These are phyloP conservation scores for Vicugna pacos DNA, from an alignment of 2,113 vertebrate species.

Conservation along the genomic window DNA sequence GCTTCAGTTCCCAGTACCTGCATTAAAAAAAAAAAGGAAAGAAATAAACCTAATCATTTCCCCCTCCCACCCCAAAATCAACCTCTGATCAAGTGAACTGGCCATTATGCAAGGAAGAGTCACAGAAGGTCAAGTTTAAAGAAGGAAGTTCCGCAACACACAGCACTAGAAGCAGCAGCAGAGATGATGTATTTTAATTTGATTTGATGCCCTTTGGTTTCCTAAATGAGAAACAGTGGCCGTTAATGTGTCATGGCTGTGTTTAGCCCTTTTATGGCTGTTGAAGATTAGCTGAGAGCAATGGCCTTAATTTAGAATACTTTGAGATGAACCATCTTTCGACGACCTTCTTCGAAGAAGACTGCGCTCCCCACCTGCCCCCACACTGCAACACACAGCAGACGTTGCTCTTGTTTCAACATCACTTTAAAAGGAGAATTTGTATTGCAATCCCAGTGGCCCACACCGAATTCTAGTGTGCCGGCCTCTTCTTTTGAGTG, in stretches of 20 bases:
- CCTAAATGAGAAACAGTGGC: background rate
- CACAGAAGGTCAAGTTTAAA: background rate
- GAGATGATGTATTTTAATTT: background rate
- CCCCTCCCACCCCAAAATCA: background rate
- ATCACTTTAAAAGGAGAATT: background rate
- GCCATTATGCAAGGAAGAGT: background rate
- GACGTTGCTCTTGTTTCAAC: background rate
- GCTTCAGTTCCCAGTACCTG: no score
- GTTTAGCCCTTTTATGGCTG: background rate
- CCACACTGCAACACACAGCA: background rate
- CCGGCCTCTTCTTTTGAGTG: background rate
- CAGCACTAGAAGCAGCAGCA: background rate
- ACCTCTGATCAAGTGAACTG: background rate
- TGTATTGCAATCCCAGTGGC: background rate
- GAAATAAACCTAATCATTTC: no score
- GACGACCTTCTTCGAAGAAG: background rate
- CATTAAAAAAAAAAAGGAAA: no score
- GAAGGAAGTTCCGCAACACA: background rate
- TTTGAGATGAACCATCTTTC: background rate
- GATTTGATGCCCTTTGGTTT: background rate
- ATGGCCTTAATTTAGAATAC: background rate
- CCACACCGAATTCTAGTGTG: background rate
- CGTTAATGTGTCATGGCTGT: background rate
- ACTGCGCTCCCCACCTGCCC: rapidly evolving
- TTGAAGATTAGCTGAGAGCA: background rate